Base-by-base conservation (phyloP, 2,113 vertebrate genomes). In the Forbesichthys papilliferus region DNA sequence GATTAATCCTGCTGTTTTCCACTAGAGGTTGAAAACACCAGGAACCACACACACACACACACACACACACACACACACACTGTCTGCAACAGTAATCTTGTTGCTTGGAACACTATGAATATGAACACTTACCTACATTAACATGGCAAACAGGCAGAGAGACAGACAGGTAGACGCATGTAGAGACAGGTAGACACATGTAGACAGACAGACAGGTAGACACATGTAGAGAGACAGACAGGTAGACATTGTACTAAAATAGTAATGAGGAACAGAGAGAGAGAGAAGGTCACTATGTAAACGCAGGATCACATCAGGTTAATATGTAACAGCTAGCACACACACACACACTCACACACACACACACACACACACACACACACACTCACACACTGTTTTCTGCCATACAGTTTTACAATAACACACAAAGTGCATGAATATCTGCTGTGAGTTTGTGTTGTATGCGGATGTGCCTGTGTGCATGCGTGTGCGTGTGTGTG, bases 1-100 rank as follows among this genome's bases (percentile, higher is more conserved):
- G 72, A 89, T 86, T 74, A 90, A 90, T 89, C 87, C 83, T 66
- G 5, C 48, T 52, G 73, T 76, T 61, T 62, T 79, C 53, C 61
- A 42, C 61, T 11, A 72, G 51, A 53, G 81, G 86, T 69, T 52
- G 3, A 14, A 52, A 11, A 52, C 49, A 11, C 11, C 49, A 12
- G 49, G 13, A 53, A 12, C 12, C 11, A 13, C 10, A 53, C 51
- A 12, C 51, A 13, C 51, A 3, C 51, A 53, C 51, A 12, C 51
- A 53, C 51, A 53, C 51, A 53, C 51, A 12, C 51, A 53, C 51
- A 53, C 51, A 12, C 11, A 52, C 36, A 42, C 5, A 6, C 5
- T 42, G 36, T 42, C 36, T 8, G 36, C 7, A 42, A 42, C 36
- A 42, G 36, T 42, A 42, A 42, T 42, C 36, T 42, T 42, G 36